These are phyloP conservation scores for Ctenopoma multispine DNA, from an alignment of 2,797 vertebrate genomes.

Conservation along the genomic window DNA sequence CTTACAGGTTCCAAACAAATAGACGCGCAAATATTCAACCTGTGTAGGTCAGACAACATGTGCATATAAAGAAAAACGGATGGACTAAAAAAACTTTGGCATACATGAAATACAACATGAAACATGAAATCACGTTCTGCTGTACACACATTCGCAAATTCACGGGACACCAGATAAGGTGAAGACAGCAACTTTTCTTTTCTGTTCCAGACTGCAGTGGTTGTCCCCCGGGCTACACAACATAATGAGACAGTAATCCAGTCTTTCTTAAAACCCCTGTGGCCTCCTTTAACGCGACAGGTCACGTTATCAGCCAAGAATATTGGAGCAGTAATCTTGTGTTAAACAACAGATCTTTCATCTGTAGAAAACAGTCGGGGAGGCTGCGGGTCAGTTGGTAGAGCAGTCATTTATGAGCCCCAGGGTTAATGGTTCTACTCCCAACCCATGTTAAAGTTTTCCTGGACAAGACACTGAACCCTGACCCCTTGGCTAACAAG, in stretches of 20 bases:
- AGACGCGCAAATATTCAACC: too few relatives aligned
- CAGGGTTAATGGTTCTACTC: too few relatives aligned
- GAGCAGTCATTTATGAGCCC: too few relatives aligned
- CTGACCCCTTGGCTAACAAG: too few relatives aligned
- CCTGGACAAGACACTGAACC: too few relatives aligned
- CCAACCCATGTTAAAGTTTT: too few relatives aligned
- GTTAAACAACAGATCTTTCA: neutral
- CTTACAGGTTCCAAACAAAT: neutral
- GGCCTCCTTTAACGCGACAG: conserved; percentile 33
- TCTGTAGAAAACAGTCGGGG: neutral
- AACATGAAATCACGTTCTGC: neutral
- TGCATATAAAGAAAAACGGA: too few relatives aligned
- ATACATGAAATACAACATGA: too few relatives aligned
- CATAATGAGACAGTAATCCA: conserved; percentile 34
- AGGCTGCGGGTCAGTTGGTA: too few relatives aligned
- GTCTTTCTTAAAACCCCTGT: conserved; percentile 30
- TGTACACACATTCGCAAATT: neutral
- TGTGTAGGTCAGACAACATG: too few relatives aligned
- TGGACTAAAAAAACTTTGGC: too few relatives aligned
- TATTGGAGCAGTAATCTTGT: neutral
- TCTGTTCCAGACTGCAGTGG: neutral
- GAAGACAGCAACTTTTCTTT: neutral
- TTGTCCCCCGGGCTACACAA: conserved; percentile 8
- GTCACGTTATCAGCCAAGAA: conserved; percentile 13
- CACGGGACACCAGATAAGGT: neutral